Base-by-base conservation (phyloP, 2,888 invertebrate species). In the Tetrapedia diversipes region DNA sequence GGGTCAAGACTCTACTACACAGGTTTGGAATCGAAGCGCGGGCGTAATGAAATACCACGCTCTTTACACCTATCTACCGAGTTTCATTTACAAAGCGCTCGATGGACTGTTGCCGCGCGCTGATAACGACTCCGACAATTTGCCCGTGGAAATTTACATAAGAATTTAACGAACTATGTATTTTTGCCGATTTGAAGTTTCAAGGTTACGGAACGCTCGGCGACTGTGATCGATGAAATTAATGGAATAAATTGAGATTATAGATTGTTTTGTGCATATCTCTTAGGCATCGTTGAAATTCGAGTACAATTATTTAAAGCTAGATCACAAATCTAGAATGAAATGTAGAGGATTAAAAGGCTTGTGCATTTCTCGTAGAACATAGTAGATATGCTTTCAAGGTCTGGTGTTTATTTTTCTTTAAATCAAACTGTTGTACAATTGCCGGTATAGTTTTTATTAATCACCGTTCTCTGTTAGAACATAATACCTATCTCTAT, bases 21-120 rank as follows among this genome's bases (percentile, higher is more conserved):
- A 63, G 77, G 69, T 78, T 70, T 32, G 51, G 77, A 78, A 78
- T 76, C 77, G 77, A 77, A 77, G 66, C 57, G 77, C 76, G 70
- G 77, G 69, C 66, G 77, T 78, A 78, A 78, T 70, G 77, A 67
- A 78, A 76, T 78, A 78, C 70, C 77, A 57, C 47, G 77, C 64
- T 70, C 65, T 66, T 78, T 75, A 63, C 65, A 70, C 77, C 77
- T 70, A 78, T 56, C 45, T 29, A 39, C 10, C 22, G 24, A 53
- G 45, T 51, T 63, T 65, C 76, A 41, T 77, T 77, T 76, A 45
- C 37, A 39, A 56, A 57, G 29, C 37, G 2, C 11, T 11, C 37
- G 45, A 24, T 53, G n/a, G n/a, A 41, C 11, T 49, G 43, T 64
- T 51, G n/a, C 24, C 22, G 24, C 27, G 34, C 10, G 7, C 4